These are phyloP conservation scores for Mercenaria mercenaria DNA, from an alignment of 1,140 invertebrate species.

Conservation along the genomic window DNA sequence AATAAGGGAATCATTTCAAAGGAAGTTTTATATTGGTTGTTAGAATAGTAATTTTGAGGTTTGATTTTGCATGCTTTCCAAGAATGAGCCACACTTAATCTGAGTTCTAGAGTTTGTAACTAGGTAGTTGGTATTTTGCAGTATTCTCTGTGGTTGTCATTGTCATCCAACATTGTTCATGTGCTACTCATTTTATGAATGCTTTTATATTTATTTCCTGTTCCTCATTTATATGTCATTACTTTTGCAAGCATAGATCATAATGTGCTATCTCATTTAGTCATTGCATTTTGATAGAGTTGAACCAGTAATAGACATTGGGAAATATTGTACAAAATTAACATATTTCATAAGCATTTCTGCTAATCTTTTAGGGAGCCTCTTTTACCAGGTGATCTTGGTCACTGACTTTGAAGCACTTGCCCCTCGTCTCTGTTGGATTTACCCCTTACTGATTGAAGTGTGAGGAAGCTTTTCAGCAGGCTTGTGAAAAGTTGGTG, in stretches of 20 bases:
- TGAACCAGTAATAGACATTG: too few species aligned
- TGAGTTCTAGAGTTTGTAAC: too few species aligned
- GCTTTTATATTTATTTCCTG: not conserved
- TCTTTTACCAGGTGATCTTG: too few species aligned
- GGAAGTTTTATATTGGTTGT: not conserved
- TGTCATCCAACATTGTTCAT: not conserved
- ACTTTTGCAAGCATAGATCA: not conserved
- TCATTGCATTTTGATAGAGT: not conserved
- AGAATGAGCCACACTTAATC: not conserved
- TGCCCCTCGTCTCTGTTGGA: too few species aligned
- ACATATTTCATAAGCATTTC: too few species aligned
- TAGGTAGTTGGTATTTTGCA: not conserved
- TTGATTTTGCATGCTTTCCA: not conserved
- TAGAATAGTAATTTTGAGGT: not conserved
- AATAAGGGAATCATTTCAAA: not conserved
- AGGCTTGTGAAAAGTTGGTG: too few species aligned
- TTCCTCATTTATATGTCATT: not conserved
- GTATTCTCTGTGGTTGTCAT: slow-evolving; percentile 5
- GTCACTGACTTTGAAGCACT: too few species aligned
- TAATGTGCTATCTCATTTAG: slow-evolving; percentile 1
- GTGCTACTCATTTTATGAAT: not conserved
- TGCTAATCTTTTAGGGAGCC: too few species aligned
- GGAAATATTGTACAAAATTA: too few species aligned
- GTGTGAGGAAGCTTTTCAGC: too few species aligned
- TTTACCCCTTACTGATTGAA: too few species aligned